Base-by-base conservation (phyloP, 1,140 invertebrate species). In the Campodea augens region DNA sequence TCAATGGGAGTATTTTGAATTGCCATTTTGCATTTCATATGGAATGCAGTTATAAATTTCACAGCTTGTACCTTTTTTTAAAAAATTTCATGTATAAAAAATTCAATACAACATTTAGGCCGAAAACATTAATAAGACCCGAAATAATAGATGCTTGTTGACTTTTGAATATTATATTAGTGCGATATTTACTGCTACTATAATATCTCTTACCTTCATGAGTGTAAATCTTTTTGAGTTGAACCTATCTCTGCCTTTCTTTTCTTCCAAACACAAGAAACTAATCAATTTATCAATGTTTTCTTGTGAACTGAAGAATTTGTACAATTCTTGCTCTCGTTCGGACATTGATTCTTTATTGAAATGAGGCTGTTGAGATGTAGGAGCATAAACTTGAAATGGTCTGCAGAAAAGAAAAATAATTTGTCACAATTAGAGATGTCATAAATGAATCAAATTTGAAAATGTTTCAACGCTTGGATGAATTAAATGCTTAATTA, bases 231-330 rank as follows among this genome's bases (percentile, higher is more conserved):
- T 63, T 27, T 67, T 68, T 3, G 60, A 63, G 54, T 71, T 75
- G 52, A 90, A 90, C 56, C 79, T 79, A 50, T 89, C 83, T 38
- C 74, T 75, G 20, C 78, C 82, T 57, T 89, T 90, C 52, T 81
- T 80, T 51, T 91, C 87, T 54, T 93, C 89, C 2, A 91, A 64
- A 1, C 81, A 78, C 23, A 82, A 67, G 58, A 76, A 87, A 2
- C 67, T 64, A 2, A 91, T 67, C 1, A 92, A 63, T 51, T 75
- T 75, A 5, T 77, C 68, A 1, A 93, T 62, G 60, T 80, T 86
- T 0, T 67, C 62, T 13, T 71, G 57, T 52, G 81, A 64, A 0
- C 53, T 70, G 55, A 92, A 86, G 52, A 81, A 81, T 13, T 72
- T 63, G 56, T 72, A 71, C 1, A 92, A 62, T 38, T 72, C 65